phyloP scores from a whole-genome alignment of 2,797 vertebrate genomes.

The Sebastes kiyomatsui region DNA sequence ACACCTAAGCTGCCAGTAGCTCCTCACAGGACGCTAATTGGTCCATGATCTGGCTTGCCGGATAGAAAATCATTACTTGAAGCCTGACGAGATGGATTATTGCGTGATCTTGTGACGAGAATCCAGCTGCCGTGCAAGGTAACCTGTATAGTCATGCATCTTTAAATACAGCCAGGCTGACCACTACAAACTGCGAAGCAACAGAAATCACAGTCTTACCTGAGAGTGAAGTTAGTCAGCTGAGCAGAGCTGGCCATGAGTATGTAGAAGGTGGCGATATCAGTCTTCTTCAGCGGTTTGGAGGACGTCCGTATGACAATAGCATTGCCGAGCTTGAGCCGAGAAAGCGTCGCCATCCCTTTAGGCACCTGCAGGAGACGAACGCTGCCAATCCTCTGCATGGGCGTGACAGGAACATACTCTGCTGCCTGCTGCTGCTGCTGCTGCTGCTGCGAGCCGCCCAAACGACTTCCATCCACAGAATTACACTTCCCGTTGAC shows the following conservation, averaged over 20 bases:
- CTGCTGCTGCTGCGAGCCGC: constrained; percentile 71
- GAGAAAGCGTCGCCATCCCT: constrained; percentile 80
- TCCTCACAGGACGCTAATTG: too few species aligned
- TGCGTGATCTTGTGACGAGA: too few species aligned
- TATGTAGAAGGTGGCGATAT: constrained; percentile 89
- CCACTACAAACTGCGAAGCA: background rate
- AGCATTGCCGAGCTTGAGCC: constrained; percentile 87
- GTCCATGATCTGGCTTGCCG: too few species aligned
- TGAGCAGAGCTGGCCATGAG: constrained; percentile 86
- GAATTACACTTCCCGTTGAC: constrained; percentile 79
- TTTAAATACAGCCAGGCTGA: background rate
- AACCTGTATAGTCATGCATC: background rate
- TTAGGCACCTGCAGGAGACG: constrained; percentile 86
- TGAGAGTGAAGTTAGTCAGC: constrained; percentile 89
- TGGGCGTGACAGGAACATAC: constrained; percentile 84
- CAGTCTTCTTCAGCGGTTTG: constrained; percentile 86
- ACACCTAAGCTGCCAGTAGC: too few species aligned
- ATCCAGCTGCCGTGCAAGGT: too few species aligned
- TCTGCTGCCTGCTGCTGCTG: constrained; percentile 53
- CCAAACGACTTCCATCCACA: constrained; percentile 67
- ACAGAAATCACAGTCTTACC: constrained; percentile 78
- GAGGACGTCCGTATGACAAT: constrained; percentile 86
- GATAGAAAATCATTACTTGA: too few species aligned
- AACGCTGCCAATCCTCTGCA: constrained; percentile 92
- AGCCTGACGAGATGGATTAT: too few species aligned